Evolutionary conservation across 1,140 invertebrate genomes (phyloP).

Genomic region (Tribolium madens): DNA sequence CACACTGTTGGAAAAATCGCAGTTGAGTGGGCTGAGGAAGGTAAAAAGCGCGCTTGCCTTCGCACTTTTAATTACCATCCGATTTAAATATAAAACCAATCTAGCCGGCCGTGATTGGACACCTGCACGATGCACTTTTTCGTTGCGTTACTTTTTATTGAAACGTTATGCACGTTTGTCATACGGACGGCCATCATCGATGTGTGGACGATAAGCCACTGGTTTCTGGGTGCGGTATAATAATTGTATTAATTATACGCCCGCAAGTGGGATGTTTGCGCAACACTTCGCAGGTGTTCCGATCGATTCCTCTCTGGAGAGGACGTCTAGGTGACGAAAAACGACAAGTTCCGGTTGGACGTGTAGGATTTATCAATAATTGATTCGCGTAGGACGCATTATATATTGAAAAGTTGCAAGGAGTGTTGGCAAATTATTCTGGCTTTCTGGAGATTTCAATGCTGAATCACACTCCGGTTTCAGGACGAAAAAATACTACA

Average conservation of each 20-base stretch:
- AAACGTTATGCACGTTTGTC: conserved; percentile 18
- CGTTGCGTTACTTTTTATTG: conserved; percentile 4
- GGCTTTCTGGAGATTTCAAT: neutral
- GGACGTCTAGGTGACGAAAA: neutral
- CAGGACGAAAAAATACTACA: neutral
- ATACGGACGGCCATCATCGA: conserved; percentile 18
- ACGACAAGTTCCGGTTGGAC: neutral
- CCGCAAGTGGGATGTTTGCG: neutral
- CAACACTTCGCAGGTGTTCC: conserved; percentile 7
- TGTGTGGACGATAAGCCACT: conserved; percentile 28
- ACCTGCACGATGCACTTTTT: conserved; percentile 33
- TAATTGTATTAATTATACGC: conserved; percentile 36
- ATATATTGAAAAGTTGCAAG: neutral
- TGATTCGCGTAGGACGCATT: neutral
- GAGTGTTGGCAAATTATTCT: neutral
- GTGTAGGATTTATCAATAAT: neutral
- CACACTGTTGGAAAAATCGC: neutral
- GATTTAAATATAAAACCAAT: conserved; percentile 35
- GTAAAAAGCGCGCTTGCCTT: conserved; percentile 18
- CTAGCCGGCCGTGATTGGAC: conserved; percentile 21
- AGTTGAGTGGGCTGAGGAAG: conserved; percentile 6
- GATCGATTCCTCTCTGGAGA: conserved; percentile 8
- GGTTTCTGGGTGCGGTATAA: conserved; percentile 27
- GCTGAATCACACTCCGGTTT: neutral
- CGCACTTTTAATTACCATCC: conserved; percentile 35